Evolutionary conservation across 2,888 invertebrate genomes (phyloP).

Genomic region (Epicampocera succincta): DNA sequence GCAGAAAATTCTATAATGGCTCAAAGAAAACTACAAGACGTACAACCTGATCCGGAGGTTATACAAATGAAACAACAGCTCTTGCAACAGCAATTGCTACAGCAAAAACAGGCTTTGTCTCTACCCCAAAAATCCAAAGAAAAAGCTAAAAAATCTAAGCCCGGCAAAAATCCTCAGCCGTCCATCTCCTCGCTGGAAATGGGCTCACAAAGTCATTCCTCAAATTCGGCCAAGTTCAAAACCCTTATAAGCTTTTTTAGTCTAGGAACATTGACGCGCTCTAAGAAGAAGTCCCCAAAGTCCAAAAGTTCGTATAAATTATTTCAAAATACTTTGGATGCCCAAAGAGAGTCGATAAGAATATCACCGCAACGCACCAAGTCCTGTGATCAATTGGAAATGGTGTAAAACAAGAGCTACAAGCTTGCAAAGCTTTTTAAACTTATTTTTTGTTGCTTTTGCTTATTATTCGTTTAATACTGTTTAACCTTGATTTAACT

Average conservation of each 20-base stretch:
- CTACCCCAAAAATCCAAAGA: conserved; percentile 52
- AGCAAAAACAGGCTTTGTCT: conserved; percentile 57
- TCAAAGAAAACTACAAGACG: conserved; percentile 77
- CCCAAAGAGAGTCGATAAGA: conserved; percentile 68
- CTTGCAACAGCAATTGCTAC: conserved; percentile 71
- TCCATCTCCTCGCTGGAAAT: not conserved
- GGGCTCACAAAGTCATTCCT: conserved; percentile 58
- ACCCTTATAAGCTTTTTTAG: conserved; percentile 71
- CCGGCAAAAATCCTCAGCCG: conserved; percentile 17
- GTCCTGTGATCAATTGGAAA: conserved; percentile 78
- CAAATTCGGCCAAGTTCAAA: conserved; percentile 71
- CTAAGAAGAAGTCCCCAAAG: conserved; percentile 78
- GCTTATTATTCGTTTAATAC: too few species aligned
- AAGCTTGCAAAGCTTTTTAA: not conserved
- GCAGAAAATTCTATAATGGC: conserved; percentile 76
- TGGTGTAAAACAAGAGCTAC: conserved; percentile 68
- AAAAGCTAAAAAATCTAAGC: conserved; percentile 67
- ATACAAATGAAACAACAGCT: conserved; percentile 77
- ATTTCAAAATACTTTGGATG: conserved; percentile 74
- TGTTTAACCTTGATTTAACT: too few species aligned
- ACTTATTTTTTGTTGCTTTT: too few species aligned
- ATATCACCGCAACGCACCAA: conserved; percentile 74
- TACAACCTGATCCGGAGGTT: conserved; percentile 79
- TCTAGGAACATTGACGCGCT: conserved; percentile 73
- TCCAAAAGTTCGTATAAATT: conserved; percentile 75